Conservation (phyloP, 2,113 vertebrate genomes). For the Pleuronectes platessa region DNA sequence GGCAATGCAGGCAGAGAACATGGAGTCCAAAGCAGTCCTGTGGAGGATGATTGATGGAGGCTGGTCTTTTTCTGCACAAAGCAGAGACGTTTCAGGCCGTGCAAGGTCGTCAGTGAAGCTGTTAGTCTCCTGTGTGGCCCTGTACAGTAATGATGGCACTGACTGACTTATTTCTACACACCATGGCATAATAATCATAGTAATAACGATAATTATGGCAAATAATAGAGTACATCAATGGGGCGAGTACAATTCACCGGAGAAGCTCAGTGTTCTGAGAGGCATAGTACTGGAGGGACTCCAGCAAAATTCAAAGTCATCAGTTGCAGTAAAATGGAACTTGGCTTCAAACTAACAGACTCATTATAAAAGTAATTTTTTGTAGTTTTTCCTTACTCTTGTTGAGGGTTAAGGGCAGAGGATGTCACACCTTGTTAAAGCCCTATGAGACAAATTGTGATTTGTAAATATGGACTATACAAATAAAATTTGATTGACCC, state of each 20-base stretch:
- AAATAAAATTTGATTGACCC: too few relatives aligned
- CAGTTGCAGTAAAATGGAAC: conserved; percentile 31
- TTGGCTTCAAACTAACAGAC: neutral
- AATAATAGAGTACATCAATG: neutral
- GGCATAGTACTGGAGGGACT: conserved; percentile 23
- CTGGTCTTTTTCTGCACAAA: neutral
- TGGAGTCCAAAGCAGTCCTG: neutral
- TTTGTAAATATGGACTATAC: too few relatives aligned
- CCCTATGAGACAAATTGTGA: too few relatives aligned
- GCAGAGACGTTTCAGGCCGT: neutral
- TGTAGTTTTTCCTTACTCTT: too few relatives aligned
- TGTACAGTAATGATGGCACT: neutral
- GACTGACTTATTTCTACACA: neutral
- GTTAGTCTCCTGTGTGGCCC: neutral
- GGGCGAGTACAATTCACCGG: neutral
- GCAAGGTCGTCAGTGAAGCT: neutral
- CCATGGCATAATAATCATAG: neutral
- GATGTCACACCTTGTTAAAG: too few relatives aligned
- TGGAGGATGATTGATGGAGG: neutral
- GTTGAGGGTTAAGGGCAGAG: too few relatives aligned
- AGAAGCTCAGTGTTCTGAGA: neutral
- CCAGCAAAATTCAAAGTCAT: conserved; percentile 12
- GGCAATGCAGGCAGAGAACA: neutral
- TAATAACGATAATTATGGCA: neutral
- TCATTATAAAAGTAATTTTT: neutral